Conservation (phyloP, 2,113 vertebrate species). For the Plotosus lineatus region DNA sequence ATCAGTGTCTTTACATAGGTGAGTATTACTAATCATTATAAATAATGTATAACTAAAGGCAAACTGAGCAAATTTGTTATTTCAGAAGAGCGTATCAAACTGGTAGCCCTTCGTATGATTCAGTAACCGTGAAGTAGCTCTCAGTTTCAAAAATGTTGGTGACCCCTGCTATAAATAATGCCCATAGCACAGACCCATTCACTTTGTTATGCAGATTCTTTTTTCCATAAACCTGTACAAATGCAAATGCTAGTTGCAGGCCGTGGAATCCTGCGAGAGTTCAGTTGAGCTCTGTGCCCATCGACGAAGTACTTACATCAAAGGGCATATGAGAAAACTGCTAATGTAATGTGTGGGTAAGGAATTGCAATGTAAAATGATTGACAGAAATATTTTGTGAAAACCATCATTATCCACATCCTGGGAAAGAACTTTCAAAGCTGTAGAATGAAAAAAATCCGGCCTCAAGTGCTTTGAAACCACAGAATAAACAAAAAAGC, state of each 20-base stretch:
- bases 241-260: slow-evolving; percentile 3
- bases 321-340: not conserved
- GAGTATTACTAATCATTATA: too few species aligned
- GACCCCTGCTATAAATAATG: too few species aligned
- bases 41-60: too few species aligned
- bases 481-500: not conserved
- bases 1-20: too few species aligned
- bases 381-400: not conserved
- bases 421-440: not conserved
- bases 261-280: slow-evolving; percentile 2
- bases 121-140: too few species aligned
- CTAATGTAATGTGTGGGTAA: not conserved
- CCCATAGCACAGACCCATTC: slow-evolving; percentile 24
- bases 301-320: not conserved
- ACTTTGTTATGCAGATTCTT: slow-evolving; percentile 56
- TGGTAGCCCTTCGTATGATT: too few species aligned
- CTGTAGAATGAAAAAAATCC: not conserved
- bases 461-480: not conserved
- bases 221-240: not conserved
- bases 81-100: too few species aligned
- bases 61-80: too few species aligned
- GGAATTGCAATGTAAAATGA: not conserved
- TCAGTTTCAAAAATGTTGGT: too few species aligned
- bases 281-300: not conserved
- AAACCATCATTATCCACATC: not conserved